A percentile compares a stretch with the other conserved stretches of the same genome.
phyloP scores from a whole-genome alignment of 2,797 vertebrate genomes.

The Acrossocheilus wenchowensis region DNA sequence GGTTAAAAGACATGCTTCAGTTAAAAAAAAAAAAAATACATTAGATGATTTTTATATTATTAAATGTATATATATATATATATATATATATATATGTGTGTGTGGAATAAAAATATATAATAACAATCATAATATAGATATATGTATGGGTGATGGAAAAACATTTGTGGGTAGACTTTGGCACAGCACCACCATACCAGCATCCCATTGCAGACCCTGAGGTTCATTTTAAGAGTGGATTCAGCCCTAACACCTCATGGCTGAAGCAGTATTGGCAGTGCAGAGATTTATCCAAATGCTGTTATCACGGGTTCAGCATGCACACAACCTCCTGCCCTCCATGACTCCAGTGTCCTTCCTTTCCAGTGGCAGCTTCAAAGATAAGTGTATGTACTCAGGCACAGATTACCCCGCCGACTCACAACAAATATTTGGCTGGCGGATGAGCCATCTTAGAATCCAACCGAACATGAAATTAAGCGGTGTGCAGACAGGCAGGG shows the following conservation, averaged over 20 bases:
- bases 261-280: constrained; percentile 38
- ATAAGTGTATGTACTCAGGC: constrained; percentile 64
- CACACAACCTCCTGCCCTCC: constrained; percentile 43
- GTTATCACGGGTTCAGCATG: constrained; percentile 50
- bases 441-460: constrained; percentile 78
- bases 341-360: constrained; percentile 50
- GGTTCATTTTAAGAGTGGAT: constrained; percentile 56
- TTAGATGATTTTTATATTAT: too few species aligned
- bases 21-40: too few species aligned
- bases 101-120: neutral
- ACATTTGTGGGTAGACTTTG: neutral
- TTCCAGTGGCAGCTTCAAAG: constrained; percentile 54
- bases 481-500: constrained; percentile 67
- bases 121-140: neutral
- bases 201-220: constrained; percentile 31
- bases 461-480: constrained; percentile 84
- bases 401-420: constrained; percentile 71
- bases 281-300: constrained; percentile 46
- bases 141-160: neutral
- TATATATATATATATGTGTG: too few species aligned
- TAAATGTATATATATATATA: neutral
- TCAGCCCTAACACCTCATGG: constrained; percentile 63
- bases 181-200: neutral
- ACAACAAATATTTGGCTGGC: constrained; percentile 82
- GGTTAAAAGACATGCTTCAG: too few species aligned